phyloP scores from a whole-genome alignment of 2,888 invertebrate species.

The Megastigmus dorsalis region DNA sequence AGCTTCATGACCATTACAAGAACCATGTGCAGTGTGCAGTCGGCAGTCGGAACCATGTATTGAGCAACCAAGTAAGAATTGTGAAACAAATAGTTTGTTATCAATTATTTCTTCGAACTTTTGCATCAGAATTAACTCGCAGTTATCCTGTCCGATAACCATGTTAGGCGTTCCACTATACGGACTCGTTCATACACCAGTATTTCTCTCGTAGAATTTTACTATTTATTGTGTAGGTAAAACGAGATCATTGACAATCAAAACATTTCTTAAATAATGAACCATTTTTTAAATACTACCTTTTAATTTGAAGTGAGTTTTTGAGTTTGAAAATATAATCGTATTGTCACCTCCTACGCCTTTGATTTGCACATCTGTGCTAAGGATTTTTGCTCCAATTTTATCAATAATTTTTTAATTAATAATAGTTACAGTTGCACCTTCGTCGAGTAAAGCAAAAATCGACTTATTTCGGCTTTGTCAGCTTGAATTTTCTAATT shows the following conservation, averaged over 20 bases:
- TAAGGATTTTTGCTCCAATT: background rate
- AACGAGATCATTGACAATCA: too few relatives aligned
- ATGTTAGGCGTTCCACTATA: background rate
- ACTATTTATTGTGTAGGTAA: too few relatives aligned
- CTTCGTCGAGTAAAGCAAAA: slow-evolving; percentile 19
- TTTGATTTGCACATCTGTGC: background rate
- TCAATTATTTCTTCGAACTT: background rate
- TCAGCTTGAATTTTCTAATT: background rate
- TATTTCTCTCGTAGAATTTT: too few relatives aligned
- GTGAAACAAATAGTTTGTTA: background rate
- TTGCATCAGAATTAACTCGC: background rate
- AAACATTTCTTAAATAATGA: too few relatives aligned
- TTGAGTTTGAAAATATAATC: background rate
- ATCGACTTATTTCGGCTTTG: background rate
- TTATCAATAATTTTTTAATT: background rate
- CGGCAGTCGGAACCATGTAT: too few relatives aligned
- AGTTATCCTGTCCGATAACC: background rate
- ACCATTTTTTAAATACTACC: too few relatives aligned
- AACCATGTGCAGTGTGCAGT: too few relatives aligned
- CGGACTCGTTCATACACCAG: background rate
- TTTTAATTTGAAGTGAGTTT: too few relatives aligned
- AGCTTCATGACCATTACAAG: background rate
- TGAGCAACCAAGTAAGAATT: background rate
- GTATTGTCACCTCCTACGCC: background rate
- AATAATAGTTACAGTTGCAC: background rate